Evolutionary conservation across 2,888 invertebrate genomes (phyloP), one percentile per base, ranked within the genome.

Genomic region (Sericinus montela): DNA sequence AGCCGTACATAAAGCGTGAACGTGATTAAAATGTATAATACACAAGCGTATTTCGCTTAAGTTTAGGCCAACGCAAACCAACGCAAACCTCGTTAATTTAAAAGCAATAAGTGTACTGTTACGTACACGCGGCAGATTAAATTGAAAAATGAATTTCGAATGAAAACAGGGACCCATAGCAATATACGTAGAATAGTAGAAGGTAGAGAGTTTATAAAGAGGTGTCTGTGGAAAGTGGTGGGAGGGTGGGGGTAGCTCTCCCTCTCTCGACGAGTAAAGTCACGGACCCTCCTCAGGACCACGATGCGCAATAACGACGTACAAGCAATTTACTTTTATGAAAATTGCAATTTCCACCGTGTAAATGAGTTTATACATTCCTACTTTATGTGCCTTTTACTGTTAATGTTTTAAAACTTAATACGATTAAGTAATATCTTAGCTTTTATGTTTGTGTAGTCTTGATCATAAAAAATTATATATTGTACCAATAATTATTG

Each of bases 251-350:
- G 40, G 32, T 8, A n/a, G 11, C 34, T 7, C 45, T 38, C 19
- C 11, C 6, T 7, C 45, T 38, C 19, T 9, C 6, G 19, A 13
- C 10, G 34, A n/a, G 6, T 25, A 11, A 39, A 39, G 40, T 46
- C 39, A 40, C 28, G 10, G 38, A 14, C 32, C 10, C 45, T 34
- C 6, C 39, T 8, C 15, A 34, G 34, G 23, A 14, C 39, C 39
- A 45, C 15, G 40, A 36, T 19, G 29, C 35, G 36, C 15, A 35
- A 45, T 49, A 41, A 43, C 43, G 43, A 50, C 32, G 23, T 41
- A 29, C 50, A 50, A 45, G 40, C 40, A 45, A 50, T 50, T 45
- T 45, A 45, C 45, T 36, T 50, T 37, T 36, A 45, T 50, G 50
- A 40, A 41, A 41, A 50, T 45, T 45, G 45, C 30, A 9, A 7